phyloP scores from a whole-genome alignment of 2,888 invertebrate species.

The Synergus laeviventris region DNA sequence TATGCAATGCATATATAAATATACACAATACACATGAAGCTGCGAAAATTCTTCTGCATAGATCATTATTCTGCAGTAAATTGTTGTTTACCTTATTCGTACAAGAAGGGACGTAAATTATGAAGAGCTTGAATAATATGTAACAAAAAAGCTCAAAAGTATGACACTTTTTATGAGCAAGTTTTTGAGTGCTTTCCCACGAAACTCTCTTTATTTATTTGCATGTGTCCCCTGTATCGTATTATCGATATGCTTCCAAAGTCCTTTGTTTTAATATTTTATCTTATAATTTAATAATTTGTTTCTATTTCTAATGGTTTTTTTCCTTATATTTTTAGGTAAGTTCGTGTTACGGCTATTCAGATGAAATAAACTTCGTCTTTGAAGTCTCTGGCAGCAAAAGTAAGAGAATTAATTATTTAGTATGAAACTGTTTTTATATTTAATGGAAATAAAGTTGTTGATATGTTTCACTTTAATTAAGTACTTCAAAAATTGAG shows the following conservation, averaged over 20 bases:
- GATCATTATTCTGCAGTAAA: conserved; percentile 2
- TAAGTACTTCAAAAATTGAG: no score
- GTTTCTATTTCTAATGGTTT: background rate
- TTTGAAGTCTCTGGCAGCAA: background rate
- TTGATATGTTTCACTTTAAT: no score
- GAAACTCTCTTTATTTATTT: no score
- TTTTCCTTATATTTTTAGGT: background rate
- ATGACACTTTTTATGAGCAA: no score
- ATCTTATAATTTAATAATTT: background rate
- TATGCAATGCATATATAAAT: background rate
- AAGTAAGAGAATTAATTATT: background rate
- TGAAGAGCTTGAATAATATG: background rate
- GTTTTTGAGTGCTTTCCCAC: no score
- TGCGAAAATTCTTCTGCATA: background rate
- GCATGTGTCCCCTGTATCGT: no score
- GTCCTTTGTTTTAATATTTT: background rate
- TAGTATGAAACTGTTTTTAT: background rate
- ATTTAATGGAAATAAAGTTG: no score
- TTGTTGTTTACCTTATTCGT: background rate
- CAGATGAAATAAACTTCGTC: background rate
- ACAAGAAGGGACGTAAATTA: background rate
- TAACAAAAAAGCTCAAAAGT: background rate
- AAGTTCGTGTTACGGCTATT: background rate
- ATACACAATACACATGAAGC: background rate
- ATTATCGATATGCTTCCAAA: background rate